phyloP scores from a whole-genome alignment of 2,113 vertebrate genomes.

The Oryzias melastigma region DNA sequence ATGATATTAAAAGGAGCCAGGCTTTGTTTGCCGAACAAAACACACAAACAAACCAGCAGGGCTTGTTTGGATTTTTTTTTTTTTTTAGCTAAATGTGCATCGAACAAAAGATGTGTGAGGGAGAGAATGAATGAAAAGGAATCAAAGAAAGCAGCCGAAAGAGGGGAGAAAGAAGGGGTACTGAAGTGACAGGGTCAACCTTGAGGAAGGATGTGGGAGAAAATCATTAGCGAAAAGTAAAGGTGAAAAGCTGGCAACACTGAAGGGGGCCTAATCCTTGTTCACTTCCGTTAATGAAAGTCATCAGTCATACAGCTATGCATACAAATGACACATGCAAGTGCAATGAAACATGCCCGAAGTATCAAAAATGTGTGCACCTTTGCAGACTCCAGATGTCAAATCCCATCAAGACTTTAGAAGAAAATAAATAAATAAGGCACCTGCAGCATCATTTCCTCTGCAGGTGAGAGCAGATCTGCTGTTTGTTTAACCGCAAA shows the following conservation, averaged over 20 bases:
- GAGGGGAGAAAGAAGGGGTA: background rate
- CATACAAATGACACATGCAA: conserved; percentile 55
- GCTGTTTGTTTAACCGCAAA: conserved; percentile 60
- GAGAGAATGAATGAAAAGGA: background rate
- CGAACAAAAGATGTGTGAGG: background rate
- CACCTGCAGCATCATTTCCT: conserved; percentile 22
- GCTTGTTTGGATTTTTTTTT: conserved; percentile 18
- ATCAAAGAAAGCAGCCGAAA: background rate
- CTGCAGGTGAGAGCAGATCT: conserved; percentile 12
- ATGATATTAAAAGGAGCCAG: conserved; percentile 72
- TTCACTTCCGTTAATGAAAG: conserved; percentile 70
- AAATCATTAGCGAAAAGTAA: conserved; percentile 68
- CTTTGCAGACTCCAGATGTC: conserved; percentile 8
- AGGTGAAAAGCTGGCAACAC: conserved; percentile 61
- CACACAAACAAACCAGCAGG: conserved; percentile 17
- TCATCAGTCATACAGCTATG: conserved; percentile 69
- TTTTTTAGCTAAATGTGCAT: conserved; percentile 3
- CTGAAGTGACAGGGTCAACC: conserved; percentile 64
- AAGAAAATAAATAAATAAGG: conserved; percentile 21
- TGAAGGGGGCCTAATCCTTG: conserved; percentile 63
- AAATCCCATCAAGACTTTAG: conserved; percentile 18
- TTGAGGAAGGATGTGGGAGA: conserved; percentile 56
- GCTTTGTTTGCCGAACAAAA: conserved; percentile 73
- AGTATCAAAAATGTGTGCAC: conserved; percentile 9
- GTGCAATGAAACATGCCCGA: conserved; percentile 30